Evolutionary conservation across 2,113 vertebrate genomes (phyloP).

Genomic region (Alouatta palliata): DNA sequence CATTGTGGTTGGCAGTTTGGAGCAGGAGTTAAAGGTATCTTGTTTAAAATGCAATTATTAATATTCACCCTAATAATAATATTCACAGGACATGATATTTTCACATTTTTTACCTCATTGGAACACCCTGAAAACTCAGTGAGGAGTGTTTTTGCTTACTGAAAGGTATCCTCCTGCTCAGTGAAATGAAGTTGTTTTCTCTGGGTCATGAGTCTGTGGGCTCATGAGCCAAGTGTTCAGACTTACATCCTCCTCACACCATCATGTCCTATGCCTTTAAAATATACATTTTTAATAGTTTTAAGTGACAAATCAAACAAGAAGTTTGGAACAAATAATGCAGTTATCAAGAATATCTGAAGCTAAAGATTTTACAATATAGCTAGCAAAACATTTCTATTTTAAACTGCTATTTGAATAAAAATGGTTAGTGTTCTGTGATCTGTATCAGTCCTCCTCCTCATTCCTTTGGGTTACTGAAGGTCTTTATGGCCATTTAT

Average conservation of each 20-base stretch:
- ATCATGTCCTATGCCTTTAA: background rate
- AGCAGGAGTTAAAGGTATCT: background rate
- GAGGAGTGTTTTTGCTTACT: background rate
- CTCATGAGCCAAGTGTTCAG: background rate
- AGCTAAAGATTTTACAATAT: background rate
- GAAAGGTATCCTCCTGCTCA: background rate
- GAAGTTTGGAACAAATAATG: background rate
- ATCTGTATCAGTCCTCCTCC: fast-evolving
- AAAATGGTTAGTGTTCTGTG: background rate
- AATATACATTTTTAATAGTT: background rate
- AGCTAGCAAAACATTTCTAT: background rate
- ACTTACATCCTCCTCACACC: background rate
- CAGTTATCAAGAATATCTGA: background rate
- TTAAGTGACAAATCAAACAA: background rate
- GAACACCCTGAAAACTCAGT: background rate
- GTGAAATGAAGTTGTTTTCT: background rate
- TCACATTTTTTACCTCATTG: background rate
- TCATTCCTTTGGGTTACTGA: background rate
- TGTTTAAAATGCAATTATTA: background rate
- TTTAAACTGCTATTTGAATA: background rate
- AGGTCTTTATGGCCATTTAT: background rate
- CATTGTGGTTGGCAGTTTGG: background rate
- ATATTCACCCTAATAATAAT: background rate
- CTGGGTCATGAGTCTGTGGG: background rate
- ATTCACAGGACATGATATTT: background rate